A percentile compares a stretch with the other conserved stretches of the same genome.
Conservation (phyloP, 2,113 vertebrate species). For the Chamaetylas fuelleborni region DNA sequence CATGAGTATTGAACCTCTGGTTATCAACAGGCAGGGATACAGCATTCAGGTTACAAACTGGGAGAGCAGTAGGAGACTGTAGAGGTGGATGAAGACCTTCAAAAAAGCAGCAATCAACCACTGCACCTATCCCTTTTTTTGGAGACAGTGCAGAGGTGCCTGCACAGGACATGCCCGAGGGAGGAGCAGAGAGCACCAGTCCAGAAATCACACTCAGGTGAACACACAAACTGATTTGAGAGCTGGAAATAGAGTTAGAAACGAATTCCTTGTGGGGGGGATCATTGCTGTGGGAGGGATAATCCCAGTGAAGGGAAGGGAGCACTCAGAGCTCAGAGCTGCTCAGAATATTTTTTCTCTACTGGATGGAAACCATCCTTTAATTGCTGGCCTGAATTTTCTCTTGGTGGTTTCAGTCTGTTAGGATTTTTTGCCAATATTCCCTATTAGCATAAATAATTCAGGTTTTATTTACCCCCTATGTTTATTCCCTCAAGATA, state of each 20-base stretch:
- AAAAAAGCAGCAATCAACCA: slow-evolving; percentile 64
- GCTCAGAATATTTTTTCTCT: not conserved
- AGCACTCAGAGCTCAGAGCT: not conserved
- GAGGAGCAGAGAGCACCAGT: not conserved
- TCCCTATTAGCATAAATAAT: not conserved
- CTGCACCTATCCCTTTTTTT: slow-evolving; percentile 59
- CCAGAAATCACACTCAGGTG: not conserved
- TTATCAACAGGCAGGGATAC: slow-evolving; percentile 75
- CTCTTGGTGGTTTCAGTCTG: not conserved
- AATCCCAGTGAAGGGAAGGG: not conserved
- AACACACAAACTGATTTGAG: not conserved
- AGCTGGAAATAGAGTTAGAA: not conserved
- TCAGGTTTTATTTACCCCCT: not conserved
- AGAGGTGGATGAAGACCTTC: slow-evolving; percentile 63
- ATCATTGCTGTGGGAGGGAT: not conserved
- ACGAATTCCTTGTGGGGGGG: fast-evolving
- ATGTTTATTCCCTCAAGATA: not conserved
- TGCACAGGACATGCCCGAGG: not conserved
- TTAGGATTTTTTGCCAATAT: not conserved
- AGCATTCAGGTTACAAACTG: slow-evolving; percentile 75
- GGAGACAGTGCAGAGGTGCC: slow-evolving; percentile 70
- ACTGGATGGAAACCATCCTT: not conserved
- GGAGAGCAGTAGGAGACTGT: slow-evolving; percentile 67
- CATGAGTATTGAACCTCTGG: slow-evolving; percentile 44
- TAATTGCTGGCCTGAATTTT: not conserved